phyloP scores from a whole-genome alignment of 1,140 invertebrate species.

The Sarcophaga peregrina region DNA sequence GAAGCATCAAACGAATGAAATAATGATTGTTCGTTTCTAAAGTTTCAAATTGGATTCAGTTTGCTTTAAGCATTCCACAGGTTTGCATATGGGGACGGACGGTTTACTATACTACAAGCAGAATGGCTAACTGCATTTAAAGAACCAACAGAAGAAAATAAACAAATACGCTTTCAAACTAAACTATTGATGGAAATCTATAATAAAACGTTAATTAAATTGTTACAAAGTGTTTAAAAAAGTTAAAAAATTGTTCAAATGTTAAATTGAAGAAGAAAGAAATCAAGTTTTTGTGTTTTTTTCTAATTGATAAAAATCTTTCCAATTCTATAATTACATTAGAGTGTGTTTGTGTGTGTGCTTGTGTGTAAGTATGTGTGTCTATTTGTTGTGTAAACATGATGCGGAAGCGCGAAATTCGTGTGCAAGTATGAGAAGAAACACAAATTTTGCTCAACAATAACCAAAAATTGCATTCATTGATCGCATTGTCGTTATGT shows the following conservation, averaged over 20 bases:
- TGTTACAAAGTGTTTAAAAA: background rate
- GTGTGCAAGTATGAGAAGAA: background rate
- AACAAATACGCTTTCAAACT: background rate
- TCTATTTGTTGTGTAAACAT: too few relatives aligned
- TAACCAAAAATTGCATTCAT: background rate
- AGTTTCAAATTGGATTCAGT: conserved; percentile 27
- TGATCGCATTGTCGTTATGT: conserved; percentile 17
- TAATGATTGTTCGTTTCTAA: conserved; percentile 19
- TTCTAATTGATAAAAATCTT: conserved; percentile 30
- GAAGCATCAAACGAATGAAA: background rate
- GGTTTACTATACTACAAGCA: background rate
- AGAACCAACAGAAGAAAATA: background rate
- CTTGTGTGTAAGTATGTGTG: background rate
- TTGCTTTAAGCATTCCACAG: conserved; percentile 32
- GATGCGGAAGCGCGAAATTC: conserved; percentile 31
- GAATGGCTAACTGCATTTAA: background rate
- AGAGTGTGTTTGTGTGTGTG: background rate
- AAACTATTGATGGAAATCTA: background rate
- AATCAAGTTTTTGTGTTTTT: conserved; percentile 6
- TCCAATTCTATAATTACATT: background rate
- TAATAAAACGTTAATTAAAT: background rate
- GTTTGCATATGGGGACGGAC: conserved; percentile 21
- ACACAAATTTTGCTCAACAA: background rate
- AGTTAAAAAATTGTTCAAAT: background rate
- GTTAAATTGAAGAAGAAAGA: background rate